These are phyloP conservation scores for Poecilus cupreus DNA, from an alignment of 2,888 invertebrate genomes.

Conservation along the genomic window DNA sequence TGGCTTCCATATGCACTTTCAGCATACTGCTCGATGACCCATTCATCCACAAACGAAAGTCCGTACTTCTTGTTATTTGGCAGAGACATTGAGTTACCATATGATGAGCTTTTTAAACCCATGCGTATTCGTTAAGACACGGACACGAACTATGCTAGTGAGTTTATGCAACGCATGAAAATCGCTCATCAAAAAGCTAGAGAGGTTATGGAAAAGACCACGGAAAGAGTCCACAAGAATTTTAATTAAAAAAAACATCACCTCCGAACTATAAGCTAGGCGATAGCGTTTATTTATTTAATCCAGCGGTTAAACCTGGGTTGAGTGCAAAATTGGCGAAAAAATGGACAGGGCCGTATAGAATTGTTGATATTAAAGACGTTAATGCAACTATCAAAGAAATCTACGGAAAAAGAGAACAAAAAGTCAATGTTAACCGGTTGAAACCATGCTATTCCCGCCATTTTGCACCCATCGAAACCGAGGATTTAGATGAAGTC, in stretches of 20 bases:
- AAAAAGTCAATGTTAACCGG: too few relatives aligned
- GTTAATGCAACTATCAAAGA: too few relatives aligned
- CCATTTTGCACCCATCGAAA: too few relatives aligned
- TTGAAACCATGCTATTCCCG: too few relatives aligned
- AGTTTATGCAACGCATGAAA: slow-evolving; percentile 6
- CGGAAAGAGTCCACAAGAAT: background rate
- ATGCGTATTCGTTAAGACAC: slow-evolving; percentile 7
- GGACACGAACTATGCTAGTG: background rate
- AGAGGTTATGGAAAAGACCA: slow-evolving; percentile 4
- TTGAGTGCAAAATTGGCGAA: background rate
- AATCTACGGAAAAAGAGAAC: too few relatives aligned
- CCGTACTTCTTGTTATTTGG: slow-evolving; percentile 24
- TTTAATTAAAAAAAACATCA: slow-evolving; percentile 43
- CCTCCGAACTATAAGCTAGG: too few relatives aligned
- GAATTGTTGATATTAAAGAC: too few relatives aligned
- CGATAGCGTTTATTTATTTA: background rate
- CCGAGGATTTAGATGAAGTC: too few relatives aligned
- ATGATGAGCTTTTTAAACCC: slow-evolving; percentile 18
- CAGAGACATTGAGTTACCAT: slow-evolving; percentile 30
- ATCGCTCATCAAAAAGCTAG: background rate
- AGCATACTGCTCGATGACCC: background rate
- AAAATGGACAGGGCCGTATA: too few relatives aligned
- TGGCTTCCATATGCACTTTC: background rate
- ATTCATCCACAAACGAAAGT: background rate
- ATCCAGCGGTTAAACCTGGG: background rate